A percentile compares a stretch with the other conserved stretches of the same genome.
phyloP scores from a whole-genome alignment of 2,888 invertebrate species.

The Caprella mutica region DNA sequence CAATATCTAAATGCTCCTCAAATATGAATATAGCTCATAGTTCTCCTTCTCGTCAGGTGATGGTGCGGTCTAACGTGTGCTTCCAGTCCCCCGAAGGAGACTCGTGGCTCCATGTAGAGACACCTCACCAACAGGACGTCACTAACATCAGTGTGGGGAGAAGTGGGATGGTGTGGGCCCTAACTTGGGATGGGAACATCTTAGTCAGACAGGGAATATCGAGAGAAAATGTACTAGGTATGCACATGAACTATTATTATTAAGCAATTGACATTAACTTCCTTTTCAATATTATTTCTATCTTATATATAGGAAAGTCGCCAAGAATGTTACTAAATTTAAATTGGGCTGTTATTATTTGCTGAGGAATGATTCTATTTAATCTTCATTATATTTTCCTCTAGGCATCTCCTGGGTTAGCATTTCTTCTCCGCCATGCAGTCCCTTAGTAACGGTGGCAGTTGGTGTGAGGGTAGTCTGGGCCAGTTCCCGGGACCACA shows the following conservation, averaged over 20 bases:
- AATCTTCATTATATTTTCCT: too few species aligned
- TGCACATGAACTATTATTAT: constrained; percentile 32
- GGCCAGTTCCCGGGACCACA: constrained; percentile 69
- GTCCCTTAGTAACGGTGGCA: constrained; percentile 59
- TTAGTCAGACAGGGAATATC: constrained; percentile 72
- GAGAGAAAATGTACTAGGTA: constrained; percentile 58
- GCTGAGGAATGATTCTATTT: too few species aligned
- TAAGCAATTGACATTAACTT: too few species aligned
- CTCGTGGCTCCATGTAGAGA: constrained; percentile 66
- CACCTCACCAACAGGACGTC: constrained; percentile 51
- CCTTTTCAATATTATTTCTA: neutral
- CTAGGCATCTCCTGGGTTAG: constrained; percentile 62
- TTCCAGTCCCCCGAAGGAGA: constrained; percentile 74
- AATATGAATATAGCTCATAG: neutral
- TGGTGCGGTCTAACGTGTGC: constrained; percentile 72
- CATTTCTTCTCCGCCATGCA: constrained; percentile 57
- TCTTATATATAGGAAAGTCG: neutral
- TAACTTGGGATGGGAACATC: constrained; percentile 69
- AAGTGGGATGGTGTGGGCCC: constrained; percentile 75
- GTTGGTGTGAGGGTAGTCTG: constrained; percentile 68
- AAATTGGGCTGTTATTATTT: neutral
- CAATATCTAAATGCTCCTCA: too few species aligned
- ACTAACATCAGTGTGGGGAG: constrained; percentile 62
- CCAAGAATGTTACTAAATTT: neutral
- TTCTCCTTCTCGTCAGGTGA: constrained; percentile 48